Evolutionary conservation across 2,113 vertebrate genomes (phyloP).

Genomic region (Zeus faber): DNA sequence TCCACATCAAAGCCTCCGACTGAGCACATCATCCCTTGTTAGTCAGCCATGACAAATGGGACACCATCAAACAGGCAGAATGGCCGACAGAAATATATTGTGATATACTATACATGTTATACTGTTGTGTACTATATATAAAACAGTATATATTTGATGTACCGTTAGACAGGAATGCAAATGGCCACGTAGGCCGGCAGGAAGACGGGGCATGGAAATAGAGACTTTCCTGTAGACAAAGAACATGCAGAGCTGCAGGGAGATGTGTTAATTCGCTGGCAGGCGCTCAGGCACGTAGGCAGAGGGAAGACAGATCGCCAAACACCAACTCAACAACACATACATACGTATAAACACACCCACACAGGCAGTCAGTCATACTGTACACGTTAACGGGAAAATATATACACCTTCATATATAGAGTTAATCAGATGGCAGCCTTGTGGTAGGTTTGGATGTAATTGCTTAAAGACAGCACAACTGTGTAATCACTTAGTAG

Average conservation of each 20-base stretch:
- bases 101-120: too few relatives aligned
- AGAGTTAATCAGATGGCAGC: too few relatives aligned
- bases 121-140: too few relatives aligned
- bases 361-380: neutral
- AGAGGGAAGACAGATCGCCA: slow-evolving; percentile 1
- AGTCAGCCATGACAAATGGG: too few relatives aligned
- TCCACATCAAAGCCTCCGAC: slow-evolving; percentile 30
- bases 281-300: neutral
- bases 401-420: too few relatives aligned
- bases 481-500: too few relatives aligned
- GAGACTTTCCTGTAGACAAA: neutral
- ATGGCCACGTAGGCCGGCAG: neutral
- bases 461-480: too few relatives aligned
- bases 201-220: neutral
- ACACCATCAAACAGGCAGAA: neutral
- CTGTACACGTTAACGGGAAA: too few relatives aligned
- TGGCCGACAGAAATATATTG: neutral
- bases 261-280: neutral
- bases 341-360: neutral
- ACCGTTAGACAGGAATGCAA: neutral
- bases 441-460: too few relatives aligned
- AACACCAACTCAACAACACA: neutral
- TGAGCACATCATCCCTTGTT: slow-evolving; percentile 19
- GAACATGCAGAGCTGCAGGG: neutral
- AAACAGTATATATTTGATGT: neutral